Base-by-base conservation (phyloP, 1,140 invertebrate species). In the Macrocentrus cingulum region DNA sequence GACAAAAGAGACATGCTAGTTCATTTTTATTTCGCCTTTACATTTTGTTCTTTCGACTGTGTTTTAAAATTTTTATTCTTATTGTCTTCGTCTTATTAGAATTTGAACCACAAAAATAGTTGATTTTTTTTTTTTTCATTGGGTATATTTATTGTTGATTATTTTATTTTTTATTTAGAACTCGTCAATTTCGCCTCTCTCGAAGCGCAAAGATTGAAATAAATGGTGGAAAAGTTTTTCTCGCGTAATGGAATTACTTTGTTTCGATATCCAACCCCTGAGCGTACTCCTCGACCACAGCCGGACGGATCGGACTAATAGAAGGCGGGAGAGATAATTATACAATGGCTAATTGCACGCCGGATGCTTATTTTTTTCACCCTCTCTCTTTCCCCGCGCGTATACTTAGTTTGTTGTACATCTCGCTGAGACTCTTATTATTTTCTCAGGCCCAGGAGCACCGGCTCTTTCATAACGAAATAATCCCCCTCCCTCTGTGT, bases 301-400 rank as follows among this genome's bases (percentile, higher is more conserved):
- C 61, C 56, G 49, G 50, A 48, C 56, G 56, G 56, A 49, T 57
- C 54, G 57, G 52, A 56, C 61, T 63, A 68, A 68, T 66, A 68
- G 59, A 53, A 39, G 42, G 39, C 46, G 62, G 16, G 61, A 45
- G 46, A 60, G 60, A 69, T 71, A 68, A 71, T 71, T 70, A 69
- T 64, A 70, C 68, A 65, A 68, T 48, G 62, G 61, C 64, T 69
- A 70, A 70, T 69, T 68, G 67, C 66, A 59, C 60, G 59, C 60
- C 61, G 62, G 46, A 65, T 69, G 61, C 58, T 22, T 39, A 60
- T 58, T 44, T 18, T 20, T 50, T 34, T 23, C 6, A 15, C 39
- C 16, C 18, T 19, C 29, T 49, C 6, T 56, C 32, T 16, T 13
- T 41, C n/a, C 29, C 39, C 46, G n/a, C 32, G 37, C 13, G 50